A percentile compares a stretch with the other conserved stretches of the same genome.
Conservation (phyloP, 2,888 invertebrate genomes). For the Chalcis sispes region DNA sequence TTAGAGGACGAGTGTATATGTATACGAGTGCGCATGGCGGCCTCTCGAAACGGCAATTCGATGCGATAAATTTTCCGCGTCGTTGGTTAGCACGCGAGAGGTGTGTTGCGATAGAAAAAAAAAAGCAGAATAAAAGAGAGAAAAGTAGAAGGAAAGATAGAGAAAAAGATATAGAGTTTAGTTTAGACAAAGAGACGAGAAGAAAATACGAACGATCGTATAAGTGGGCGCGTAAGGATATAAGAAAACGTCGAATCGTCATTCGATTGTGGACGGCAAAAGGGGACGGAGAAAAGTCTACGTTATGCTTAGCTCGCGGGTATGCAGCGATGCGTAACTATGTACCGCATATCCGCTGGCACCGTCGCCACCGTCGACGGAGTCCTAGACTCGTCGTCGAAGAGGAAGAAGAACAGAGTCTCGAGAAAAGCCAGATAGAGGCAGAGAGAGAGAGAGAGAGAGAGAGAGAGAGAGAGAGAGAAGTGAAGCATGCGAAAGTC, state of each 20-base stretch:
- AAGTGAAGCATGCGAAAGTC: constrained; percentile 7
- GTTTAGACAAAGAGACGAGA: no score
- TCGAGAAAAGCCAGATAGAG: constrained; percentile 13
- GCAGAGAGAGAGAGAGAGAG: constrained; percentile 4
- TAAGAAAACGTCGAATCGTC: constrained; percentile 47
- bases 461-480: neutral
- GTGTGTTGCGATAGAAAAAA: neutral
- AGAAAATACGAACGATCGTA: constrained; percentile 31
- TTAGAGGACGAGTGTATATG: neutral
- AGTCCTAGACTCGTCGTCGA: no score
- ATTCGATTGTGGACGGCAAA: constrained; percentile 38
- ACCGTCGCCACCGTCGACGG: constrained; percentile 15
- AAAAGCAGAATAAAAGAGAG: neutral
- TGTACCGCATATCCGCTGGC: constrained; percentile 48
- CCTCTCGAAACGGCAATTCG: constrained; percentile 25
- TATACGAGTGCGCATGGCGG: neutral
- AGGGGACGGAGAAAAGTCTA: constrained; percentile 27
- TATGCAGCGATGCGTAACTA: constrained; percentile 53
- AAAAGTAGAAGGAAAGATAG: neutral
- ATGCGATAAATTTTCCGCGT: constrained; percentile 49
- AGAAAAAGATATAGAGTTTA: no score
- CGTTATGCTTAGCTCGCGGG: constrained; percentile 40
- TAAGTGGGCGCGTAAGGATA: constrained; percentile 45
- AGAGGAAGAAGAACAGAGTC: neutral
- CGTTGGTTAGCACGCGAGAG: constrained; percentile 10